Percentiles rank a stretch among this genome's conserved stretches.
These are phyloP conservation scores for Triplophysa bombifrons DNA, from an alignment of 2,797 vertebrate genomes.

Conservation along the genomic window DNA sequence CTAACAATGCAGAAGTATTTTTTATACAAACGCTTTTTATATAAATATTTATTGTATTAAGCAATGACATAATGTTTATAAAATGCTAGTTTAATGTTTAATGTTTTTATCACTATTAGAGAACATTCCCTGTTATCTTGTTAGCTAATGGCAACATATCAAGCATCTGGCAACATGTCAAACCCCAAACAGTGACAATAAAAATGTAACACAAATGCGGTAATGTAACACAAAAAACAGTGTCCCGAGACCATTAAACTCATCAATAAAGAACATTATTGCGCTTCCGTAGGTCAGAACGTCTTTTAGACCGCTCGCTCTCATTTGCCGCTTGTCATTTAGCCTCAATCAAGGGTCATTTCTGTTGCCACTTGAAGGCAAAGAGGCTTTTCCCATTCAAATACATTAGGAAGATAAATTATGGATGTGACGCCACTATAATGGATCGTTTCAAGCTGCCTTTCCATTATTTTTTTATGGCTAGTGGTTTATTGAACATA, in stretches of 20 bases:
- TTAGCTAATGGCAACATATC: not conserved
- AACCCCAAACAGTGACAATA: too few relatives aligned
- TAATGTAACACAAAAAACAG: too few relatives aligned
- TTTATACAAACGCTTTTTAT: too few relatives aligned
- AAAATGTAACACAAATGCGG: too few relatives aligned
- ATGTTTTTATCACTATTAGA: too few relatives aligned
- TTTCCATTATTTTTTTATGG: conserved; percentile 42
- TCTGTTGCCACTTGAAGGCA: conserved; percentile 6
- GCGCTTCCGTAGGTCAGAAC: not conserved
- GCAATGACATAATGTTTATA: too few relatives aligned
- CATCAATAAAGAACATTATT: not conserved
- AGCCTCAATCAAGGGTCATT: conserved; percentile 29
- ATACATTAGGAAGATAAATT: conserved; percentile 55
- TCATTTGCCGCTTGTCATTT: conserved; percentile 16
- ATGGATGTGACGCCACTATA: conserved; percentile 55
- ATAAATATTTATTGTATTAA: too few relatives aligned
- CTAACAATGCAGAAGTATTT: too few relatives aligned
- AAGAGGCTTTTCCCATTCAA: conserved; percentile 39
- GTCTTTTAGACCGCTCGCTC: not conserved
- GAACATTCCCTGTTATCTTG: too few relatives aligned
- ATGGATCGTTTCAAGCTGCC: conserved; percentile 51
- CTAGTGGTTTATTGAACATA: conserved; percentile 45
- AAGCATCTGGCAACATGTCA: not conserved
- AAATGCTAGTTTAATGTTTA: too few relatives aligned
- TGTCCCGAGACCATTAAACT: too few relatives aligned